phyloP scores from a whole-genome alignment of 2,113 vertebrate species.

The Tragelaphus imberbis region DNA sequence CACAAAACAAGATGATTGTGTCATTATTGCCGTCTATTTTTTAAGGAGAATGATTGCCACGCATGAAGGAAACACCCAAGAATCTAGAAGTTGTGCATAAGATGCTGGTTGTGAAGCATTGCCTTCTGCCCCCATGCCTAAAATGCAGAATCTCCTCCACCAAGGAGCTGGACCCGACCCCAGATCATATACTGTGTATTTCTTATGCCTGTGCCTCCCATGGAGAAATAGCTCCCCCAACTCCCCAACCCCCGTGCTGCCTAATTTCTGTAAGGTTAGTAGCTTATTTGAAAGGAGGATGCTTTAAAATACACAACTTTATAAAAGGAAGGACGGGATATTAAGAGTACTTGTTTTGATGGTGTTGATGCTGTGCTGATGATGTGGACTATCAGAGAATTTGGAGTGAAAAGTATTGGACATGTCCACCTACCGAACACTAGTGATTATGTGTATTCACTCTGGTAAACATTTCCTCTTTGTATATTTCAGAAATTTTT shows the following conservation, averaged over 20 bases:
- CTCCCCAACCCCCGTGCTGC: not conserved
- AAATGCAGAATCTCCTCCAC: not conserved
- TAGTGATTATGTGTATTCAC: not conserved
- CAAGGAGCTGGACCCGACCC: too few species aligned
- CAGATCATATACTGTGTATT: not conserved
- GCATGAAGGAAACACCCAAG: not conserved
- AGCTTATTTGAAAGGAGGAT: not conserved
- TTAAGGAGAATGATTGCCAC: not conserved
- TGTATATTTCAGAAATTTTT: not conserved
- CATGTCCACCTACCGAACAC: not conserved
- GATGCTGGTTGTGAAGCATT: not conserved
- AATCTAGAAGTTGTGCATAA: not conserved
- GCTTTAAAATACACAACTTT: not conserved
- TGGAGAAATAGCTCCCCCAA: not conserved
- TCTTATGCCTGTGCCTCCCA: not conserved
- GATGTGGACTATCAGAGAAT: not conserved
- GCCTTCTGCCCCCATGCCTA: not conserved
- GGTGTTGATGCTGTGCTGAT: not conserved
- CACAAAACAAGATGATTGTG: constrained; percentile 61
- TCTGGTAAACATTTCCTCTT: not conserved
- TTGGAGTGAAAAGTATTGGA: not conserved
- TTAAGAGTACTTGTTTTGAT: not conserved
- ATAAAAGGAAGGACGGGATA: not conserved
- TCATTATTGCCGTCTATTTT: constrained; percentile 55
- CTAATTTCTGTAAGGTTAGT: not conserved